A percentile compares a stretch with the other conserved stretches of the same genome.
phyloP scores from a whole-genome alignment of 2,113 vertebrate genomes.

The Numenius arquata region DNA sequence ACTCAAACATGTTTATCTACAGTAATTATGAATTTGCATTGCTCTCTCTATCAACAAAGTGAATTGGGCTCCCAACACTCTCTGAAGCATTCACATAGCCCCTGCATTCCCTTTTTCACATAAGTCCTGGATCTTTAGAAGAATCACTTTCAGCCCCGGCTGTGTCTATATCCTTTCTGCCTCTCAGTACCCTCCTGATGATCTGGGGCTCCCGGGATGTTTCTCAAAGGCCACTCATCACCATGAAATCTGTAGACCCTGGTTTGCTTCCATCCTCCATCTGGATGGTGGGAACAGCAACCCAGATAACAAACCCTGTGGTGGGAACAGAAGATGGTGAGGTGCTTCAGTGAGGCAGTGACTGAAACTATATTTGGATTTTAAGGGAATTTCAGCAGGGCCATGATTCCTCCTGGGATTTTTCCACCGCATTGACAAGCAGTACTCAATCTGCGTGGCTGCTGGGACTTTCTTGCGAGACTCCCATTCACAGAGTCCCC shows the following conservation, averaged over 20 bases:
- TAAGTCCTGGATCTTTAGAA: neutral
- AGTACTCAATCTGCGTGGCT: neutral
- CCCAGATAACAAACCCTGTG: fast-evolving
- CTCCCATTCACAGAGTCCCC: neutral
- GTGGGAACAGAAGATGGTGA: neutral
- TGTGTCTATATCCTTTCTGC: neutral
- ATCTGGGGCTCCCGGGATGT: neutral
- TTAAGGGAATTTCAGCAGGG: neutral
- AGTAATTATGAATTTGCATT: slow-evolving; percentile 7
- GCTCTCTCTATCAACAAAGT: neutral
- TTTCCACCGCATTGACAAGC: neutral
- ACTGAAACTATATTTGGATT: neutral
- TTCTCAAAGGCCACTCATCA: neutral
- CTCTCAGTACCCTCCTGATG: neutral
- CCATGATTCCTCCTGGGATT: neutral
- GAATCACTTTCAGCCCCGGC: neutral
- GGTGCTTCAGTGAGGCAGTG: neutral
- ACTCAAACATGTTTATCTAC: neutral
- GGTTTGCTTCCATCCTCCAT: neutral
- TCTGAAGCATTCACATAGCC: neutral
- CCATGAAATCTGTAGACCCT: neutral
- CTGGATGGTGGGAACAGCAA: neutral
- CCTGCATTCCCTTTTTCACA: neutral
- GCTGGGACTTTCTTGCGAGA: neutral
- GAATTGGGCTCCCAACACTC: neutral